A percentile compares a stretch with the other conserved stretches of the same genome.
These are phyloP conservation scores for Apis dorsata DNA, from an alignment of 1,140 invertebrate genomes.

Conservation along the genomic window DNA sequence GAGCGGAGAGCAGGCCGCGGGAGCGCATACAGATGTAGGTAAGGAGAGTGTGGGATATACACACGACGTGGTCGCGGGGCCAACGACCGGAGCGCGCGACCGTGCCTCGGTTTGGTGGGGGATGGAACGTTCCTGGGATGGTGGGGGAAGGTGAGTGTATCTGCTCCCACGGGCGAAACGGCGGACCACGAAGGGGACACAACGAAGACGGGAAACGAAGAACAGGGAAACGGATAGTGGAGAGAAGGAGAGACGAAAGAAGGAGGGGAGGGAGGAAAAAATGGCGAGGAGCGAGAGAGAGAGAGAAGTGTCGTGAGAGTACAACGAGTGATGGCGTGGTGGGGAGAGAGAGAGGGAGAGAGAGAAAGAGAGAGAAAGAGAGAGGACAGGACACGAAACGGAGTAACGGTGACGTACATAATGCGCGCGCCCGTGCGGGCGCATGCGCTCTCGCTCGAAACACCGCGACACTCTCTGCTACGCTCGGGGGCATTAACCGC, in stretches of 20 bases:
- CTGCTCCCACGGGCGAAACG: constrained; percentile 43
- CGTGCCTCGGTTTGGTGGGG: constrained; percentile 30
- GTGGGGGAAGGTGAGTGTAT: constrained; percentile 58
- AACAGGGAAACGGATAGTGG: constrained; percentile 34
- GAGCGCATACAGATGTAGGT: constrained; percentile 41
- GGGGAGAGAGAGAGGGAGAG: constrained; percentile 21
- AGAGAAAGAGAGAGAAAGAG: too few species aligned
- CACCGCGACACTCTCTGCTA: constrained; percentile 60
- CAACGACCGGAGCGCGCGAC: constrained; percentile 77
- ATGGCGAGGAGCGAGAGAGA: constrained; percentile 6
- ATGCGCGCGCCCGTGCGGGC: constrained; percentile 68
- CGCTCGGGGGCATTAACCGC: constrained; percentile 77
- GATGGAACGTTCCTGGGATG: constrained; percentile 33
- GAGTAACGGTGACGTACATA: constrained; percentile 80
- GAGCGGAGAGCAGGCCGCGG: not conserved
- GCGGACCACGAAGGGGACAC: constrained; percentile 12
- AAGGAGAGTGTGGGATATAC: constrained; percentile 70
- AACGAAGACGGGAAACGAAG: constrained; percentile 40
- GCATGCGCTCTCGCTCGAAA: constrained; percentile 45
- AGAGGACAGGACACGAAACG: constrained; percentile 70
- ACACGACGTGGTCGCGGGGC: constrained; percentile 73
- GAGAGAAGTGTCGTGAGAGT: not conserved
- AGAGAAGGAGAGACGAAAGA: not conserved
- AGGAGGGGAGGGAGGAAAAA: not conserved
- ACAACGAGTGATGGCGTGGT: constrained; percentile 11